Evolutionary conservation across 2,113 vertebrate species (phyloP), one percentile per base, ranked within the genome.

Genomic region (Phocoena sinus): DNA sequence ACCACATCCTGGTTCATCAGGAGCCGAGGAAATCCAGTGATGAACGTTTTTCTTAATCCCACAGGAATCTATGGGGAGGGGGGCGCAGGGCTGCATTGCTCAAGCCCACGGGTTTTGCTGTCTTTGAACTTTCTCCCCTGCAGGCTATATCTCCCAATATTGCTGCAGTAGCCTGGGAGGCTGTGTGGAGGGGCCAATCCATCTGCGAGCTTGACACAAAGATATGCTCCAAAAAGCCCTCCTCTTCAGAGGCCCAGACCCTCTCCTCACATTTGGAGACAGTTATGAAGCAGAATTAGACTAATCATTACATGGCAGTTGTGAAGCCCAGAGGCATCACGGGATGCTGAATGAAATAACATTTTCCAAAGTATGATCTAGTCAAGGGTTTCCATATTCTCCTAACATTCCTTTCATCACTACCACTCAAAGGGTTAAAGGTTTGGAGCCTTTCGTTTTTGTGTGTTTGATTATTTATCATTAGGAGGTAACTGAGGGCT

Each of bases 41-140:
- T 36, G 73, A 94, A 85, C 71, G n/a, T 53, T 96, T 91, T 86
- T 70, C 65, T 94, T 74, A 41, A 80, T 92, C 33, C 47, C 88
- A 31, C 50, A 11, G 58, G 73, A 81, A 38, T 82, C 89, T 44
- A 2, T 11, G 9, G 4, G 14, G 38, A 20, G 28, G 10, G 15
- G 0, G 44, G 33, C 4, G 11, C 2, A 65, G 18, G n/a, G 38
- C 41, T 68, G 33, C 25, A 20, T n/a, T 60, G 56, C 53, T 44
- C 26, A 21, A 21, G 53, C 81, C 56, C 31, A 23, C 68, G 47
- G 23, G 5, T 88, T 96, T 62, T 31, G 60, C 23, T 80, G 79
- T 53, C 60, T 73, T 70, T 17, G 63, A 70, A 47, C 21, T 73
- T 91, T 71, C 18, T 13, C 92, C 8, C 56, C 84, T 3, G 68